Base-by-base conservation (phyloP, 2,888 invertebrate species). In the Epistrophella euchroma region DNA sequence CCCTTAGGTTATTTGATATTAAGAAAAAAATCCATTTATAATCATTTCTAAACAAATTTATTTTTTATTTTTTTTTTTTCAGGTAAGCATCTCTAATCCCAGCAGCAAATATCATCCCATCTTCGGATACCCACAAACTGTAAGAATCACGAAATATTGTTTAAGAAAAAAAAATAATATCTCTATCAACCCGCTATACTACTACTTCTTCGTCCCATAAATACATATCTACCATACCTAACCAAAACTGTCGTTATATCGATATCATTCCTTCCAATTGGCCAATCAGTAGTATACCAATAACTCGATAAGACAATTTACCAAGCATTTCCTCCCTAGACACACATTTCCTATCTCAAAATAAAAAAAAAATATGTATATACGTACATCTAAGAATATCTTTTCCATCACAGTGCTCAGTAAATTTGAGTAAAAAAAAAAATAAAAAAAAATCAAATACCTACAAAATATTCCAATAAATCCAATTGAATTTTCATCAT, bases 61-160 rank as follows among this genome's bases (percentile, higher is more conserved):
- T 64, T 40, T 72, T 22, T 68, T 80, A 73, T 19, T 32, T 40
- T 55, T 62, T 22, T 75, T 17, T 55, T 85, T 81, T n/a, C 76
- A 85, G 85, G 85, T 85, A 85, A 85, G 85, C 85, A 85, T 81
- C 85, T 85, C 85, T 85, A 85, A 85, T 85, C 80, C 85, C 81
- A 85, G 85, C 85, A 85, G 85, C 85, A 85, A 85, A 85, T 85
- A 85, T 81, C 85, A 85, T 81, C 85, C 85, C 76, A 81, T 81
- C 72, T 85, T 68, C 81, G 85, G 85, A 85, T 85, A 85, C 47
- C 85, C 80, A 76, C 85, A 85, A 85, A 85, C 85, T 81, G 85
- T 85, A 85, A 85, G 85, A 85, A 81, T 73, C 80, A 85, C 72
- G 80, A 85, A 81, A 85, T 81, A 64, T 73, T 73, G 60, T 68